phyloP scores from a whole-genome alignment of 2,797 vertebrate genomes.

The Pithecia hirsuta region DNA sequence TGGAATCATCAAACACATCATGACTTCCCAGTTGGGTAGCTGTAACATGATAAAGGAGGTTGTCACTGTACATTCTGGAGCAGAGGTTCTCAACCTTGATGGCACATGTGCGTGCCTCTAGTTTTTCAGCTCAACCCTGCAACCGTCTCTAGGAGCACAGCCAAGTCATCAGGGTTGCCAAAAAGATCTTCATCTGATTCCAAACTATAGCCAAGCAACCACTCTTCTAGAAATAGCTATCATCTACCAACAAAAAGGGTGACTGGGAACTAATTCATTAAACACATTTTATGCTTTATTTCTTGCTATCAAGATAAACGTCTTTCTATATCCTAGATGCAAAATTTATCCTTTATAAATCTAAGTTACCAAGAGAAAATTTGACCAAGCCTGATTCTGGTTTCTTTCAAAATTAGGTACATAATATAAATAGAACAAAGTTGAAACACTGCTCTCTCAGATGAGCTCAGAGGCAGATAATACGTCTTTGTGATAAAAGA shows the following conservation, averaged over 20 bases:
- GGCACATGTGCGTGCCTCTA: not conserved
- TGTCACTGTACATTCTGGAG: not conserved
- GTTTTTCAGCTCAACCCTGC: not conserved
- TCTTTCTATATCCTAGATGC: not conserved
- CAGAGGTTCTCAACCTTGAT: not conserved
- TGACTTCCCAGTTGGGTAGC: not conserved
- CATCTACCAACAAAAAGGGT: not conserved
- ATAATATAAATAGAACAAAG: not conserved
- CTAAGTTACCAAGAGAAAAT: not conserved
- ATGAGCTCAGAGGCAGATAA: conserved; percentile 28
- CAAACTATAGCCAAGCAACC: not conserved
- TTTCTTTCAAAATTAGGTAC: conserved; percentile 21
- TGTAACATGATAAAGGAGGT: not conserved
- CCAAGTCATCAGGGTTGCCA: not conserved
- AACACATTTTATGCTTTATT: not conserved
- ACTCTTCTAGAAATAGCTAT: not conserved
- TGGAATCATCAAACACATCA: not conserved
- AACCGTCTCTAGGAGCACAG: not conserved
- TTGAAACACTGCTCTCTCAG: not conserved
- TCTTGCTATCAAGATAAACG: not conserved
- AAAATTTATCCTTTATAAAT: not conserved
- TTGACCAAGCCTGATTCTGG: not conserved
- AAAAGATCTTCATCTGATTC: not conserved
- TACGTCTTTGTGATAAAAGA: not conserved
- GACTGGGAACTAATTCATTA: not conserved